Evolutionary conservation across 1,140 invertebrate species (phyloP).

Genomic region (Ceratina japonica): DNA sequence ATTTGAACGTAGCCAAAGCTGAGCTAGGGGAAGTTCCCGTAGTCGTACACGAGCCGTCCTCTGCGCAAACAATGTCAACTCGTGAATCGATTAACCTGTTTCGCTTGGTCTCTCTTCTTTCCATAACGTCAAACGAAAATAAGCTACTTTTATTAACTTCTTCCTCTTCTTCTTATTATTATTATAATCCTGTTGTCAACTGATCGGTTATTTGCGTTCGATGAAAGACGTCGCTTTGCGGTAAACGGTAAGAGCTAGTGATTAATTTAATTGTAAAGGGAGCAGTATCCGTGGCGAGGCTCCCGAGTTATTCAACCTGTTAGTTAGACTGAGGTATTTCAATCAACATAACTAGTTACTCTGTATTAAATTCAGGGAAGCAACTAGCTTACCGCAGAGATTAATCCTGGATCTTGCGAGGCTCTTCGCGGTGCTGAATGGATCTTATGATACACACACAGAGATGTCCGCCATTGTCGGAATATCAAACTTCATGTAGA

Average conservation of each 20-base stretch:
- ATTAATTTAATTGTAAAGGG: no score
- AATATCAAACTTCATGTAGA: neutral
- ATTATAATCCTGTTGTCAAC: no score
- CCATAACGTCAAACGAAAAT: no score
- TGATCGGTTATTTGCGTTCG: no score
- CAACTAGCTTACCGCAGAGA: neutral
- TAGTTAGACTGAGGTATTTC: constrained; percentile 17
- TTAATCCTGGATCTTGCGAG: constrained; percentile 17
- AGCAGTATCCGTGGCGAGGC: neutral
- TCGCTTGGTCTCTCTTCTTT: neutral
- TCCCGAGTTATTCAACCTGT: constrained; percentile 11
- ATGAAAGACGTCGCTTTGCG: no score
- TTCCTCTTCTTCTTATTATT: no score
- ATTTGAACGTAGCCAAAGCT: constrained; percentile 12
- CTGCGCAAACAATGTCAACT: neutral
- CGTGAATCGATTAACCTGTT: neutral
- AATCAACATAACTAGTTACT: constrained; percentile 21
- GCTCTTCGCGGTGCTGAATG: neutral
- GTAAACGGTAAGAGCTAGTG: no score
- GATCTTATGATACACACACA: constrained; percentile 1
- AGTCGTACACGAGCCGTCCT: no score
- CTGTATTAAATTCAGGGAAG: constrained; percentile 14
- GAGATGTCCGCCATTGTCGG: neutral
- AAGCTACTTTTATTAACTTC: no score
- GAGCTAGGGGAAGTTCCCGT: no score